Base-by-base conservation (phyloP, 2,888 invertebrate species). In the Eristalis tenax region DNA sequence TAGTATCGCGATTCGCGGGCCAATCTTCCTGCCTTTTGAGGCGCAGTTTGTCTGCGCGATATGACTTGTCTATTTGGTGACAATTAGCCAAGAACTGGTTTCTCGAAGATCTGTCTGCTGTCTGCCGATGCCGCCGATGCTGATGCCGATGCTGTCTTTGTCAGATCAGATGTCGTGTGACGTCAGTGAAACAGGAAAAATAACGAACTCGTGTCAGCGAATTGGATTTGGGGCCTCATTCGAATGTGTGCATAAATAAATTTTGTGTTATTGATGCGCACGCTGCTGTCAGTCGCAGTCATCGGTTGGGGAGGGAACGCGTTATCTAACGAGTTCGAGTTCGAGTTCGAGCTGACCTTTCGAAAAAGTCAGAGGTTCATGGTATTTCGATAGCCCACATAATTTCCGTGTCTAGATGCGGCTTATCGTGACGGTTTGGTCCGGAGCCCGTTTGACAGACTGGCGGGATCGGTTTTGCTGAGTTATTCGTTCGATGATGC, bases 281-380 rank as follows among this genome's bases (percentile, higher is more conserved):
- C 66, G 18, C 59, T 68, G 43, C 23, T 38, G 40, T 40, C 23
- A 40, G 10, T 26, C 61, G 15, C 65, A 40, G 40, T 35, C 43
- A 43, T 57, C 57, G 0, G 22, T 11, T 13, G 23, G 11, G 13
- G 32, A 66, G 65, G 22, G 61, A 63, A 23, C 13, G 28, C 66
- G 70, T 77, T 83, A 83, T 83, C 77, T 77, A 71, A 70, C 76
- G 26, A 26, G 57, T 11, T 77, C 43, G 18, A 43, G 63, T 83
- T 77, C 64, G 73, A 26, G 63, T 38, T 73, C 43, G 8, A 59
- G 66, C 26, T 83, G 77, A 83, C 76, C 83, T 83, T 83, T 83
- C 28, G 18, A n/a, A 77, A 83, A 83, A 77, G 83, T 83, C 83
- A 83, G 50, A 71, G 83, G 83, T 83, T 83, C 83, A 73, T 74